These are phyloP conservation scores for Melanostoma mellinum DNA, from an alignment of 2,888 invertebrate genomes.

Conservation along the genomic window DNA sequence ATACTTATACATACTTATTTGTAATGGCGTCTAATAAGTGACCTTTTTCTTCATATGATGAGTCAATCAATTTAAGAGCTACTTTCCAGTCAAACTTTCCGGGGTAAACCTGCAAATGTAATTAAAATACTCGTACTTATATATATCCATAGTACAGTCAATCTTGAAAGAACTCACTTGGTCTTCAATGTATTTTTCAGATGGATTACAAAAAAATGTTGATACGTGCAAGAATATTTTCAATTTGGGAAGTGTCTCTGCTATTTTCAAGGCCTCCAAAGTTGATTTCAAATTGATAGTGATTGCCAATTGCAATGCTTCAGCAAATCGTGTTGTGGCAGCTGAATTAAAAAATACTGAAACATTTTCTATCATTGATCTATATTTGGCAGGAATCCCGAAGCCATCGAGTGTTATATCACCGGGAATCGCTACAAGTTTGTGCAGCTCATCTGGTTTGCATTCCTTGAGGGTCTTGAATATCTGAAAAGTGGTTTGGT, in stretches of 20 bases:
- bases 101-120: conserved; percentile 75
- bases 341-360: conserved; percentile 90
- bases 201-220: conserved; percentile 93
- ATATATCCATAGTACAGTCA: no score
- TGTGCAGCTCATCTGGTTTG: conserved; percentile 76
- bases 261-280: conserved; percentile 85
- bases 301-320: conserved; percentile 86
- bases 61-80: conserved; percentile 75
- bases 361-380: conserved; percentile 82
- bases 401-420: conserved; percentile 75
- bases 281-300: conserved; percentile 86
- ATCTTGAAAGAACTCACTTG: conserved; percentile 80
- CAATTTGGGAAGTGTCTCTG: conserved; percentile 82
- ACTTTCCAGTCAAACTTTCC: conserved; percentile 78
- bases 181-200: conserved; percentile 88
- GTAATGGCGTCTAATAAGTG: conserved; percentile 75
- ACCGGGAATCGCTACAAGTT: conserved; percentile 77
- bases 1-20: conserved; percentile 75
- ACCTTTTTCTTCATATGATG: conserved; percentile 70
- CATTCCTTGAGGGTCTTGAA: conserved; percentile 75
- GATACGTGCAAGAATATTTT: conserved; percentile 91
- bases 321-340: conserved; percentile 92
- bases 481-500: conserved; percentile 61
- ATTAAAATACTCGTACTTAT: not conserved
- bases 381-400: conserved; percentile 75